Conservation (phyloP, 2,113 vertebrate species). For the Chascanopsetta lugubris region DNA sequence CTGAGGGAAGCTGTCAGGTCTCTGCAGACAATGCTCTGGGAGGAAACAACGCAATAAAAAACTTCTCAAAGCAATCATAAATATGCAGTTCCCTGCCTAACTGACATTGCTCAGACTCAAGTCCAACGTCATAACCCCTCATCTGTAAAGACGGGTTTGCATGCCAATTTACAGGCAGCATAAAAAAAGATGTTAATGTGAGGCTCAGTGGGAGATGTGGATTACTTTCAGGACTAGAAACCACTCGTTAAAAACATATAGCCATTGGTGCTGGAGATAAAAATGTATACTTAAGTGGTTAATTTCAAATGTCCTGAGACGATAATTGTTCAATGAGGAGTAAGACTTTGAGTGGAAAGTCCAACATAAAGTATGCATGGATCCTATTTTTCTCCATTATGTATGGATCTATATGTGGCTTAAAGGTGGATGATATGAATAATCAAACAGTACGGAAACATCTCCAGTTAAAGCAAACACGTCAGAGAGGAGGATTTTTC, state of each 20-base stretch:
- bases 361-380: constrained; percentile 61
- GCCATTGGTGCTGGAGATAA: neutral
- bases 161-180: constrained; percentile 61
- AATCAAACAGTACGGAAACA: constrained; percentile 51
- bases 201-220: constrained; percentile 54
- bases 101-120: constrained; percentile 68
- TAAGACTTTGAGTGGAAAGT: constrained; percentile 50
- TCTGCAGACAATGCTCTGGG: constrained; percentile 72
- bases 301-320: constrained; percentile 39
- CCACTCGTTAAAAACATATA: constrained; percentile 12
- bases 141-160: constrained; percentile 64
- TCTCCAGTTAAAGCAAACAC: constrained; percentile 34
- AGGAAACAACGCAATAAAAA: constrained; percentile 77
- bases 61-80: constrained; percentile 79
- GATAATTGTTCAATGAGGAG: constrained; percentile 55
- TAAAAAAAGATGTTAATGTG: constrained; percentile 54
- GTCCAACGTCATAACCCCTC: constrained; percentile 70
- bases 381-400: constrained; percentile 43
- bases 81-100: constrained; percentile 77
- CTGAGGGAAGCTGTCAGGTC: constrained; percentile 78
- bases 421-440: constrained; percentile 58
- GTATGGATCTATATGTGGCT: constrained; percentile 41
- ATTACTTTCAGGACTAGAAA: constrained; percentile 33
- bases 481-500: constrained; percentile 26
- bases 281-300: constrained; percentile 12